Conservation (phyloP, 2,113 vertebrate genomes). For the Ctenodactylus gundi region DNA sequence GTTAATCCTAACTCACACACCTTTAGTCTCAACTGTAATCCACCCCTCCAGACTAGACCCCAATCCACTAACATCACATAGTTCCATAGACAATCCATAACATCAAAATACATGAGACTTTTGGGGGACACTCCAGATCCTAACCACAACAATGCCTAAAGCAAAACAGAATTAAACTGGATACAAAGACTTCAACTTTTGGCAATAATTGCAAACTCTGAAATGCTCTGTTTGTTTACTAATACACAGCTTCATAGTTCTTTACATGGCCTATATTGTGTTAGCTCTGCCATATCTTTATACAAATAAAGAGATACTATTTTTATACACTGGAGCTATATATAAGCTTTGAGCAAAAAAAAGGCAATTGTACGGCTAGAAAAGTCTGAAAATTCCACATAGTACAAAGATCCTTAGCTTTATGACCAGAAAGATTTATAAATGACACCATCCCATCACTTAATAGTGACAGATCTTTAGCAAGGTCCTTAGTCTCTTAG, state of each 20-base stretch:
- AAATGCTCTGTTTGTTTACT: not conserved
- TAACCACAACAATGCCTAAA: too few relatives aligned
- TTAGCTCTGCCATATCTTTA: conserved; percentile 19
- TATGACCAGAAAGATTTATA: not conserved
- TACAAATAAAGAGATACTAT: not conserved
- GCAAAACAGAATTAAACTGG: conserved; percentile 4
- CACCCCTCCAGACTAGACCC: too few relatives aligned
- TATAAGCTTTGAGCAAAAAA: conserved; percentile 4
- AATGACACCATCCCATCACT: not conserved
- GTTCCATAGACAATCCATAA: too few relatives aligned
- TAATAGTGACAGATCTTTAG: not conserved
- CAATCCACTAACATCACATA: too few relatives aligned
- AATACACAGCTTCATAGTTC: not conserved
- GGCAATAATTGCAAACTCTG: not conserved
- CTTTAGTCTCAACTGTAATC: too few relatives aligned
- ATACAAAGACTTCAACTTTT: not conserved
- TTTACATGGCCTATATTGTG: not conserved
- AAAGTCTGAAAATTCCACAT: not conserved
- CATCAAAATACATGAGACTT: too few relatives aligned
- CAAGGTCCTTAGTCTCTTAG: not conserved
- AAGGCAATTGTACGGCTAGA: not conserved
- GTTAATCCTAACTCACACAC: too few relatives aligned
- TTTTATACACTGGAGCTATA: not conserved
- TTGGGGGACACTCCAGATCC: too few relatives aligned
- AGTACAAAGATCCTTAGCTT: not conserved